A percentile compares a stretch with the other conserved stretches of the same genome.
These are phyloP conservation scores for Odontamblyopus rebecca DNA, from an alignment of 2,797 vertebrate genomes.

Conservation along the genomic window DNA sequence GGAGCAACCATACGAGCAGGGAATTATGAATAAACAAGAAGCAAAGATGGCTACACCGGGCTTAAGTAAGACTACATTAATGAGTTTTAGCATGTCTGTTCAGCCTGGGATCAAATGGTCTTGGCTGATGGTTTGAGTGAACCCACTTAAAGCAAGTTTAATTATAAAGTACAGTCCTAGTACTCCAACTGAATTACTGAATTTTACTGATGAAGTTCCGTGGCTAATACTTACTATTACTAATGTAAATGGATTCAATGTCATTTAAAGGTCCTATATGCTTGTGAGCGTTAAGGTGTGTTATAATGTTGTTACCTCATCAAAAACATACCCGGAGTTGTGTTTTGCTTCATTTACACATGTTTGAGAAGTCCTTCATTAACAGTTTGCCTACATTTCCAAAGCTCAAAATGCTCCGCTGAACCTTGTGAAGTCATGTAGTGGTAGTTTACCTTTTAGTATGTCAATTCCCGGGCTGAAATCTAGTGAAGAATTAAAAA, in stretches of 20 bases:
- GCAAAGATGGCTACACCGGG: constrained; percentile 1
- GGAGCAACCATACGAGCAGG: constrained; percentile 34
- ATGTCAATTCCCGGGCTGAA: too few relatives aligned
- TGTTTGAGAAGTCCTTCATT: too few relatives aligned
- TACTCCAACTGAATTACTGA: neutral
- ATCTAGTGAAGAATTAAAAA: too few relatives aligned
- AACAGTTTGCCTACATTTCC: too few relatives aligned
- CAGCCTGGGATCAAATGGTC: neutral
- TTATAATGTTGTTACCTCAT: too few relatives aligned
- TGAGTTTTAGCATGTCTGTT: neutral
- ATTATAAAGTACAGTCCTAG: neutral
- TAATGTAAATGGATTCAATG: neutral
- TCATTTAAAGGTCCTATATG: too few relatives aligned
- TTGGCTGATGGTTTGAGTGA: neutral
- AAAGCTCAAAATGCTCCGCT: too few relatives aligned
- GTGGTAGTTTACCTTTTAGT: too few relatives aligned
- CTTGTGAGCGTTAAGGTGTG: too few relatives aligned
- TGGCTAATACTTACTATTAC: neutral
- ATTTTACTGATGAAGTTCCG: neutral
- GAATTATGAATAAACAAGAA: constrained; percentile 32
- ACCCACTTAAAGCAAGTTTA: neutral
- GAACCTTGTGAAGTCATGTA: too few relatives aligned
- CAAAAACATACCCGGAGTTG: too few relatives aligned
- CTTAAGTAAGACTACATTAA: constrained; percentile 5
- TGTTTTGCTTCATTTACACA: too few relatives aligned